A percentile compares a stretch with the other conserved stretches of the same genome.
phyloP scores from a whole-genome alignment of 1,140 invertebrate species.

The Drosophila ohnishii region DNA sequence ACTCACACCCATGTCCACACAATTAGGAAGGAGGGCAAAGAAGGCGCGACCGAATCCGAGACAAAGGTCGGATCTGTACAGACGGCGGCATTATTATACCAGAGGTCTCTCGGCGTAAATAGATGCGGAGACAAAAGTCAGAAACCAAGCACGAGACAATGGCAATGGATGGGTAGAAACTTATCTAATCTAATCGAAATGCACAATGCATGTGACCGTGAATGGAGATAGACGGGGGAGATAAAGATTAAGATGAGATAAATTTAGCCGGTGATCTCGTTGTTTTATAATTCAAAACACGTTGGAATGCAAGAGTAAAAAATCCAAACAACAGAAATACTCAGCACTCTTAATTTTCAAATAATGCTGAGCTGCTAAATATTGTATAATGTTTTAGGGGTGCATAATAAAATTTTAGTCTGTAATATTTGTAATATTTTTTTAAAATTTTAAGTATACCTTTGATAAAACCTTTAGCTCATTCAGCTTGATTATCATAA shows the following conservation, averaged over 20 bases:
- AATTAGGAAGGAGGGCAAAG: slow-evolving; percentile 23
- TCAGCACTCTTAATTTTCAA: too few species aligned
- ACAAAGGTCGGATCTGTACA: slow-evolving; percentile 46
- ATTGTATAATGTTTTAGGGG: background rate
- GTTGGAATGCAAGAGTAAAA: background rate
- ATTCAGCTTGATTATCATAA: background rate
- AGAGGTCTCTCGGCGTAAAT: slow-evolving; percentile 25
- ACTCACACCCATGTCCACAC: slow-evolving; percentile 31
- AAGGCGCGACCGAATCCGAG: slow-evolving; percentile 15
- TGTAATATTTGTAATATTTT: background rate
- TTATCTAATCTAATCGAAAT: slow-evolving; percentile 64
- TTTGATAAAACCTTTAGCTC: too few species aligned
- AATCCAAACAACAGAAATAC: background rate
- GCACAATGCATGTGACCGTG: slow-evolving; percentile 40
- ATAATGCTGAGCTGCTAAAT: too few species aligned
- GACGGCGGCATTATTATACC: slow-evolving; percentile 8
- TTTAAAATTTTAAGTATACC: too few species aligned
- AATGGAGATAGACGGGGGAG: slow-evolving; percentile 16
- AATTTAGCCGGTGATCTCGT: slow-evolving; percentile 48
- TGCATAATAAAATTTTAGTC: background rate
- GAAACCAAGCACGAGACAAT: slow-evolving; percentile 42
- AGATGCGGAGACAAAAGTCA: slow-evolving; percentile 30
- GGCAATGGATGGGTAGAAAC: background rate
- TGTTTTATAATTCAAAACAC: slow-evolving; percentile 13
- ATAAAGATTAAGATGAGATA: slow-evolving; percentile 44